Conservation (phyloP, 2,888 invertebrate genomes). For the Clistopyga incitator region DNA sequence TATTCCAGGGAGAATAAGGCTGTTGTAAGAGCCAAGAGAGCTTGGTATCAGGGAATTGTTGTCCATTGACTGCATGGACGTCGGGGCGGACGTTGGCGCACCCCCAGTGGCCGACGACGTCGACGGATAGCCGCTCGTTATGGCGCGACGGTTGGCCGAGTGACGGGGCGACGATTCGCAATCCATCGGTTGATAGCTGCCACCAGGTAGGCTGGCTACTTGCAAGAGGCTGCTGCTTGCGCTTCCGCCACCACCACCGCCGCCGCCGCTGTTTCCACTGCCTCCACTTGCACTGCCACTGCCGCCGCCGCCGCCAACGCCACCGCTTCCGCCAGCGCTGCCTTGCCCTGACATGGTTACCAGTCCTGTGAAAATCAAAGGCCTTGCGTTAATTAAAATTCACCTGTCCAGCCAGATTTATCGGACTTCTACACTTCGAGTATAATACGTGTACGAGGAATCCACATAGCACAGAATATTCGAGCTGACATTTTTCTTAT, state of each 20-base stretch:
- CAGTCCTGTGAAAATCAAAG: conserved; percentile 81
- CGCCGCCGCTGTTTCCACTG: conserved; percentile 80
- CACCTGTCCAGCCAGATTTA: conserved; percentile 48
- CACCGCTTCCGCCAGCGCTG: conserved; percentile 74
- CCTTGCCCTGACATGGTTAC: conserved; percentile 84
- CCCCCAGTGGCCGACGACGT: conserved; percentile 72
- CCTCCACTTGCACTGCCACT: conserved; percentile 55
- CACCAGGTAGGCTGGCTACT: conserved; percentile 80
- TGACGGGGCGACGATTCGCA: conserved; percentile 89
- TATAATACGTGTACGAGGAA: conserved; percentile 36
- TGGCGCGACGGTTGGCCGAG: conserved; percentile 78
- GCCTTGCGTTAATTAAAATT: conserved; percentile 61
- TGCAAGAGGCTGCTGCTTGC: conserved; percentile 80
- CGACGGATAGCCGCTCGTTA: conserved; percentile 77
- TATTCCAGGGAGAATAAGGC: conserved; percentile 84
- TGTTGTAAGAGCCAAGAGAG: conserved; percentile 84
- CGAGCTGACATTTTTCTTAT: too few species aligned
- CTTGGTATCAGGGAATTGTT: conserved; percentile 83
- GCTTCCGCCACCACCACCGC: conserved; percentile 72
- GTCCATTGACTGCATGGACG: conserved; percentile 81
- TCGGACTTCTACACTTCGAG: conserved; percentile 33
- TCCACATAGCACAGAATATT: conserved; percentile 11
- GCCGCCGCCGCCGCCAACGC: conserved; percentile 68
- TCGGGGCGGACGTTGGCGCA: conserved; percentile 76
- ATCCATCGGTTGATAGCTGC: conserved; percentile 89